Conservation (phyloP, 2,113 vertebrate genomes). For the Rhodinocichla rosea region DNA sequence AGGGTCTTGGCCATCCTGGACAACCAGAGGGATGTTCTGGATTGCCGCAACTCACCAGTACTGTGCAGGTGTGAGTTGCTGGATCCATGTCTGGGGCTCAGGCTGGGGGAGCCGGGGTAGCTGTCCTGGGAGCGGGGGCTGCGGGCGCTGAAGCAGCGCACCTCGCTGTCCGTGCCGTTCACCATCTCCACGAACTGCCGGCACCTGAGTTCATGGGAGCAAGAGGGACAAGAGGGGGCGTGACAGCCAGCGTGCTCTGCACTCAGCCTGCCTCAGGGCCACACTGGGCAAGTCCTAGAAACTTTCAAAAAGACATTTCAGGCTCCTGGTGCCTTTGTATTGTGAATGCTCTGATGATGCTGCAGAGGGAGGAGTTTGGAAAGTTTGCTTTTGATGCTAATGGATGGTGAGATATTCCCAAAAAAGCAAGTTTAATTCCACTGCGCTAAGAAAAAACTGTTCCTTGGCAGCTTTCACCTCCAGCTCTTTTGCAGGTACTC, state of each 20-base stretch:
- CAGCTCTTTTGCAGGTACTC: background rate
- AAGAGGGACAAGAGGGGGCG: background rate
- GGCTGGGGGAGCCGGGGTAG: slow-evolving; percentile 89
- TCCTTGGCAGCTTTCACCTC: background rate
- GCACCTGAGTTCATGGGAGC: slow-evolving; percentile 74
- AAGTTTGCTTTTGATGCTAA: background rate
- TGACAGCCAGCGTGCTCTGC: slow-evolving; percentile 28
- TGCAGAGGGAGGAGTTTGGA: background rate
- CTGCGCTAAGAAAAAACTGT: background rate
- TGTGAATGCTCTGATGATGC: background rate
- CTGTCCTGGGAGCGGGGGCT: slow-evolving; percentile 96
- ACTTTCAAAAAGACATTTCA: background rate
- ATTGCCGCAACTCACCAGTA: slow-evolving; percentile 72
- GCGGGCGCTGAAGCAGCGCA: slow-evolving; percentile 88
- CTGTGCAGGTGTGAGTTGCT: slow-evolving; percentile 86
- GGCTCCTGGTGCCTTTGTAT: background rate
- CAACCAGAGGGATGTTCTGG: too few species aligned
- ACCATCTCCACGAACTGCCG: slow-evolving; percentile 99
- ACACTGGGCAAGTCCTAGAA: background rate
- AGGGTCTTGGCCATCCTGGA: too few species aligned
- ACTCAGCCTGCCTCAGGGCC: background rate
- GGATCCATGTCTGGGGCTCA: slow-evolving; percentile 89
- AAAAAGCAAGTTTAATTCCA: background rate
- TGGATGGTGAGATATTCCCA: background rate
- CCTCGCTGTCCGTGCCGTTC: slow-evolving; percentile 97